A percentile compares a stretch with the other conserved stretches of the same genome.
phyloP scores from a whole-genome alignment of 2,888 invertebrate genomes.

The Stegana nigrithorax region DNA sequence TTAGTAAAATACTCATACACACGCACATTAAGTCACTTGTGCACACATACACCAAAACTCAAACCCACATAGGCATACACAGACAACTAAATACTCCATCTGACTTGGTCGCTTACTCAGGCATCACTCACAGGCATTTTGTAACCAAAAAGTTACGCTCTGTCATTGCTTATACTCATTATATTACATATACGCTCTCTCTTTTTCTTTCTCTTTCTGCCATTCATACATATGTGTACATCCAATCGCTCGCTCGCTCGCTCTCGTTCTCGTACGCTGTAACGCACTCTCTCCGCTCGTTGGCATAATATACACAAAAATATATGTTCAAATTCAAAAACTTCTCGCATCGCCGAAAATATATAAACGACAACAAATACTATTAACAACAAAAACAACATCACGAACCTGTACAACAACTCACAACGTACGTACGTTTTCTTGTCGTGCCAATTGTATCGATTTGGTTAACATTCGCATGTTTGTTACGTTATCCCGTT shows the following conservation, averaged over 20 bases:
- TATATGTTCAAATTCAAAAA: too few relatives aligned
- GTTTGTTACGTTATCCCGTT: too few relatives aligned
- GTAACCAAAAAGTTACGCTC: slow-evolving; percentile 38
- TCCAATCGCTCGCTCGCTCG: neutral
- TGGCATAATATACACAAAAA: too few relatives aligned
- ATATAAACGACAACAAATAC: too few relatives aligned
- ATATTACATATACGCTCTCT: slow-evolving; percentile 5
- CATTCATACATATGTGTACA: neutral
- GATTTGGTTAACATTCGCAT: too few relatives aligned
- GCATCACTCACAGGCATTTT: neutral
- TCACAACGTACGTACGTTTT: slow-evolving; percentile 7
- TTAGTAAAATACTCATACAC: slow-evolving; percentile 15
- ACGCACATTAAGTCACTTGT: neutral
- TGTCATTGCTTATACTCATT: slow-evolving; percentile 41
- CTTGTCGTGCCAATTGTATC: slow-evolving; percentile 33
- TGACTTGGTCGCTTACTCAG: neutral
- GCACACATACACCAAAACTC: slow-evolving; percentile 15
- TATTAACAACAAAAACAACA: neutral
- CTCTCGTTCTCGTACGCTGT: slow-evolving; percentile 12
- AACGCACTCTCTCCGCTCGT: slow-evolving; percentile 5
- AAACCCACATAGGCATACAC: slow-evolving; percentile 23
- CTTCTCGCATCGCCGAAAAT: too few relatives aligned
- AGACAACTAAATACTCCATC: slow-evolving; percentile 6
- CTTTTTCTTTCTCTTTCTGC: neutral
- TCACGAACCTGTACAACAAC: too few relatives aligned